phyloP scores from a whole-genome alignment of 2,888 invertebrate species.

The Catocala sponsa region DNA sequence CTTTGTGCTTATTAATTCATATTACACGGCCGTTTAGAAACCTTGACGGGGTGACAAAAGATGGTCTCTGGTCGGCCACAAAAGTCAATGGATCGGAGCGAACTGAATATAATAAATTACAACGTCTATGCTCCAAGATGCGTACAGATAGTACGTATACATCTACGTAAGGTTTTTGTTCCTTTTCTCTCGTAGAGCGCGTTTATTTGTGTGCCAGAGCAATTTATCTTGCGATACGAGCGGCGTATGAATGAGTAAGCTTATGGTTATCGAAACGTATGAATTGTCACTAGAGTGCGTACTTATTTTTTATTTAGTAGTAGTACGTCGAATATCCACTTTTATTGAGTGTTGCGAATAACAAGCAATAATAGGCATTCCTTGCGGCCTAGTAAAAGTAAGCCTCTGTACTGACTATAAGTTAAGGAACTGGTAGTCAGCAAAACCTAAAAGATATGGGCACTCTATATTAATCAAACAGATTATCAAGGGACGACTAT shows the following conservation, averaged over 20 bases:
- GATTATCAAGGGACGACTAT: neutral
- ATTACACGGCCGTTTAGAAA: constrained; percentile 85
- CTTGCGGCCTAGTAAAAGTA: constrained; percentile 11
- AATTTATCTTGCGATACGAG: constrained; percentile 84
- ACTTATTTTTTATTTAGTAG: constrained; percentile 49
- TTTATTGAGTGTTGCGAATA: constrained; percentile 37
- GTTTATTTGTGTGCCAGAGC: constrained; percentile 82
- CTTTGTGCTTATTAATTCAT: constrained; percentile 88
- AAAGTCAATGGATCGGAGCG: constrained; percentile 83
- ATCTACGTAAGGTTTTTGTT: constrained; percentile 71
- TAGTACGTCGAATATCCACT: constrained; percentile 32
- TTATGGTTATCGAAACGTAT: constrained; percentile 73
- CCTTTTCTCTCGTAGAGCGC: constrained; percentile 71
- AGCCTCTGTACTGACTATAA: neutral
- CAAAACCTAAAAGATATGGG: neutral
- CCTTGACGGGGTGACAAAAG: constrained; percentile 83
- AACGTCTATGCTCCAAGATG: constrained; percentile 74
- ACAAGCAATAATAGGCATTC: constrained; percentile 3
- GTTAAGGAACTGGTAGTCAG: neutral
- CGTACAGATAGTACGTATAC: constrained; percentile 61
- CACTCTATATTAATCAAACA: neutral
- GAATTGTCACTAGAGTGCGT: constrained; percentile 60
- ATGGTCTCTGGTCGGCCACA: constrained; percentile 76
- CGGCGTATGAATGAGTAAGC: constrained; percentile 81
- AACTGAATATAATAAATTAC: constrained; percentile 86